Evolutionary conservation across 2,113 vertebrate genomes (phyloP).

Genomic region (Micronycteris hirsuta): DNA sequence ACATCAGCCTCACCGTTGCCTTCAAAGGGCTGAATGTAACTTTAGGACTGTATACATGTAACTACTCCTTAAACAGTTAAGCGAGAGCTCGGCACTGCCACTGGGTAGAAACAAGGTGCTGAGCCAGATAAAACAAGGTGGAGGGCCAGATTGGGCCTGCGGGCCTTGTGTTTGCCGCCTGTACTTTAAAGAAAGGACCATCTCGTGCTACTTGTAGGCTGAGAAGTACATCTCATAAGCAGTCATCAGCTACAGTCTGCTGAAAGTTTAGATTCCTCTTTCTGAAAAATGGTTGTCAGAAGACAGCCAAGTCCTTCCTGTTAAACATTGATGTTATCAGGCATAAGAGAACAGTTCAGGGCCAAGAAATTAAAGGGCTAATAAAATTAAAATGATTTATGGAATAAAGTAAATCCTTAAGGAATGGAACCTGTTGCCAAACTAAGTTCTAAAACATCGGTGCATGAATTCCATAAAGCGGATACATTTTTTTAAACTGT

Average conservation of each 20-base stretch:
- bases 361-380: neutral
- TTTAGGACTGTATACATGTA: too few relatives aligned
- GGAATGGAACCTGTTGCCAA: neutral
- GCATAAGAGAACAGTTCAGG: neutral
- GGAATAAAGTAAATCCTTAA: neutral
- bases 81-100: too few relatives aligned
- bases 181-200: neutral
- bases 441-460: neutral
- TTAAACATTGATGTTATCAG: neutral
- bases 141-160: too few relatives aligned
- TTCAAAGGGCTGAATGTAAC: too few relatives aligned
- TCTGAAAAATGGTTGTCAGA: neutral
- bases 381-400: neutral
- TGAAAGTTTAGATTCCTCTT: neutral
- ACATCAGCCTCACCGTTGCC: too few relatives aligned
- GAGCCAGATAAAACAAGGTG: too few relatives aligned
- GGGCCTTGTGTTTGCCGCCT: too few relatives aligned
- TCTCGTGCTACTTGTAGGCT: neutral
- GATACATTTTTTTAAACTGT: neutral
- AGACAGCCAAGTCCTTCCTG: neutral
- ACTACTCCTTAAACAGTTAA: too few relatives aligned
- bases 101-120: too few relatives aligned
- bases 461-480: neutral
- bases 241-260: neutral
- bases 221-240: rapidly evolving